Evolutionary conservation across 2,113 vertebrate species (phyloP), one percentile per base, ranked within the genome.

Genomic region (Tachuris rubrigastra): DNA sequence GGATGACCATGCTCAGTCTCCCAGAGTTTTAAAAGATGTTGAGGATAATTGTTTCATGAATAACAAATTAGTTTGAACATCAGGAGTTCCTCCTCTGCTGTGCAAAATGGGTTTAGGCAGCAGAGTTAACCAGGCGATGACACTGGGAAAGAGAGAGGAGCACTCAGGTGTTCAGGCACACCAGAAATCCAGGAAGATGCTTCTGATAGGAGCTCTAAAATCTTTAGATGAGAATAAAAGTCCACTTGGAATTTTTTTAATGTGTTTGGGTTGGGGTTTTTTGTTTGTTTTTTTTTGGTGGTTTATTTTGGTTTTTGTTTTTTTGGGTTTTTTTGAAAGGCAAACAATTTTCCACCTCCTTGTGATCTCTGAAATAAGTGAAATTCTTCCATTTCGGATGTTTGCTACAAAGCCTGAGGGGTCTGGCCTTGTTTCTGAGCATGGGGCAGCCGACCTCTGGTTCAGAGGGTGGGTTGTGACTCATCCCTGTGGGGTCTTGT

Each of bases 401-500:
- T 4, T 49, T 49, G 23, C 23, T 49, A 4, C 23, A 49, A 49
- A 49, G 49, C 23, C 49, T 69, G 63, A 75, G 35, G 23, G n/a
- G 4, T 52, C 63, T 37, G 58, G 8, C 21, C 19, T 1, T 46
- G 5, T 18, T 47, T 46, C 52, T 47, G 49, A 25, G 49, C 23
- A 49, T 12, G 49, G 49, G 22, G 23, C 23, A 24, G 47, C 49
- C 49, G 25, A 25, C 5, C 49, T 49, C 49, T 49, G 49, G 47
- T 12, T 14, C 23, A 49, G n/a, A 65, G 50, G 3, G 30, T 21
- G 21, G 42, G 21, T 35, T 75, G 62, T 27, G 42, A 28, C 22
- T 52, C 0, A 0, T 58, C 80, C 44, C 55, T 46, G 50, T 35
- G 55, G 55, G 49, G 9, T 27, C 8, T 6, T 44, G 14, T 0